A percentile compares a stretch with the other conserved stretches of the same genome.
phyloP scores from a whole-genome alignment of 2,888 invertebrate species.

The Cheilosia impressa region DNA sequence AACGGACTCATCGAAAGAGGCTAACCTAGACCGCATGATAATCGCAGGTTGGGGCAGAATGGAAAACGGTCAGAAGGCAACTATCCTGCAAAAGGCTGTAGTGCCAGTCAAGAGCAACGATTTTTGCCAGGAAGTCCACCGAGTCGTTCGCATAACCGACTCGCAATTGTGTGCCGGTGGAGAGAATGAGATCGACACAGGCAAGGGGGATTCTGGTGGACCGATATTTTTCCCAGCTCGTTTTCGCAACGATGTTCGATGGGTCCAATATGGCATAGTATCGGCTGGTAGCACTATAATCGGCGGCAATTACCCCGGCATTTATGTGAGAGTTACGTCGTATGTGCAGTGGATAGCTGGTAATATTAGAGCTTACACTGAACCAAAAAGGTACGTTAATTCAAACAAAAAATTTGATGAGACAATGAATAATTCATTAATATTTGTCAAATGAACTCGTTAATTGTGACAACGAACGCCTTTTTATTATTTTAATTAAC shows the following conservation, averaged over 20 bases:
- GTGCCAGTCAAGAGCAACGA: constrained; percentile 72
- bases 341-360: constrained; percentile 85
- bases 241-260: constrained; percentile 74
- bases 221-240: constrained; percentile 77
- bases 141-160: constrained; percentile 76
- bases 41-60: constrained; percentile 81
- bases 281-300: constrained; percentile 86
- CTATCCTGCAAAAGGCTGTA: constrained; percentile 77
- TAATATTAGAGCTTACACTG: constrained; percentile 77
- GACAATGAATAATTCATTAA: no score
- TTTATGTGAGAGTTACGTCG: constrained; percentile 85
- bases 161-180: constrained; percentile 86
- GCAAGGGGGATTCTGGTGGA: constrained; percentile 77
- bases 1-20: constrained; percentile 39
- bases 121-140: constrained; percentile 80
- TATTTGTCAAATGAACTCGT: no score
- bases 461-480: no score
- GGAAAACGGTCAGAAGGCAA: constrained; percentile 75
- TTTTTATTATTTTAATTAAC: no score
- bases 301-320: constrained; percentile 84
- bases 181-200: constrained; percentile 54
- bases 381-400: no score
- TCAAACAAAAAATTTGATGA: no score
- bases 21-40: constrained; percentile 71
- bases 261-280: constrained; percentile 85